phyloP scores from a whole-genome alignment of 2,888 invertebrate genomes.

The Cheilosia vulpina region DNA sequence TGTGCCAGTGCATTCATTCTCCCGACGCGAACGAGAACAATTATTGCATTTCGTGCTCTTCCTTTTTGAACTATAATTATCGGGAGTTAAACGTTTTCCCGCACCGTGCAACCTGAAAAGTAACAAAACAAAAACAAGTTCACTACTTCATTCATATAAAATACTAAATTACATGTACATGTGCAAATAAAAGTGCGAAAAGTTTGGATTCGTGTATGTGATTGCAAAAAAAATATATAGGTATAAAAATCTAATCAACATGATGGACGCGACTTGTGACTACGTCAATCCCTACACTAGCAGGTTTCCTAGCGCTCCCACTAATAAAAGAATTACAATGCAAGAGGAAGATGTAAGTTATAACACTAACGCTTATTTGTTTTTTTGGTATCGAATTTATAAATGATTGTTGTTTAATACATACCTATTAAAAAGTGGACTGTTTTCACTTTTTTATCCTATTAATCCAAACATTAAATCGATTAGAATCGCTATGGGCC shows the following conservation, averaged over 20 bases:
- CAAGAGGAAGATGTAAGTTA: slow-evolving; percentile 56
- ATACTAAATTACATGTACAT: slow-evolving; percentile 73
- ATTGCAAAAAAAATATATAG: slow-evolving; percentile 40
- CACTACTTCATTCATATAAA: slow-evolving; percentile 68
- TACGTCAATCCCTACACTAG: slow-evolving; percentile 81
- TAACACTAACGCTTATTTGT: not conserved
- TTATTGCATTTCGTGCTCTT: slow-evolving; percentile 74
- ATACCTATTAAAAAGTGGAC: not conserved
- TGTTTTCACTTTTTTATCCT: too few relatives aligned
- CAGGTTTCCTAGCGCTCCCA: slow-evolving; percentile 38
- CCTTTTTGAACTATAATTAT: slow-evolving; percentile 75
- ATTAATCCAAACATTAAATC: too few relatives aligned
- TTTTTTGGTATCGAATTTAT: not conserved
- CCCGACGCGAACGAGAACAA: slow-evolving; percentile 74
- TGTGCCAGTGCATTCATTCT: slow-evolving; percentile 66
- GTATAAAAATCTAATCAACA: slow-evolving; percentile 55
- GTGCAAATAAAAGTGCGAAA: slow-evolving; percentile 74
- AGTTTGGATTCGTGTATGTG: slow-evolving; percentile 62
- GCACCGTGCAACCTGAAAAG: slow-evolving; percentile 59
- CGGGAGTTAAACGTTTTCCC: slow-evolving; percentile 74
- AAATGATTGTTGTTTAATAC: too few relatives aligned
- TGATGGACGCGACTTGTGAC: slow-evolving; percentile 82
- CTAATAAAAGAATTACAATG: slow-evolving; percentile 48
- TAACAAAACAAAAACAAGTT: slow-evolving; percentile 60
- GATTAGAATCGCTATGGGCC: too few relatives aligned